Conservation (phyloP, 2,113 vertebrate species). For the Ptilonorhynchus violaceus region DNA sequence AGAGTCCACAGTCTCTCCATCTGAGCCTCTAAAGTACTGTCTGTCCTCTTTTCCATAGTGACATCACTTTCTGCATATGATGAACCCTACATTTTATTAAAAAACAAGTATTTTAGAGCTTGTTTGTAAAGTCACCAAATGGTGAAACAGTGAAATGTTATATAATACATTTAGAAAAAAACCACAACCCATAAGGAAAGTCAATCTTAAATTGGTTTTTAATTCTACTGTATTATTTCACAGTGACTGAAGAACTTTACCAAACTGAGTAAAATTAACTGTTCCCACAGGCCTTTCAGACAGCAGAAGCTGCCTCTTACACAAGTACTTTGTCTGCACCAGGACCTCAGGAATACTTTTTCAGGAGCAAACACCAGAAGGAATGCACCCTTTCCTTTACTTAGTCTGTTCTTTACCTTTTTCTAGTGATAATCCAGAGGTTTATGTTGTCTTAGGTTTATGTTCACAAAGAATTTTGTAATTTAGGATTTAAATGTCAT, state of each 20-base stretch:
- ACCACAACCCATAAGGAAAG: neutral
- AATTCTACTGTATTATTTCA: neutral
- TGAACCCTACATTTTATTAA: neutral
- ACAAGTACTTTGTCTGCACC: neutral
- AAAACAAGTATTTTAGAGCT: neutral
- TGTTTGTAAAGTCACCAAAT: neutral
- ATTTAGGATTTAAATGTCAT: neutral
- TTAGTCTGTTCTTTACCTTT: neutral
- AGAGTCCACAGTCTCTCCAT: neutral
- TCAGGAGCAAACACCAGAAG: neutral
- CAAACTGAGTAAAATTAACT: neutral
- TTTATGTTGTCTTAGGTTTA: neutral
- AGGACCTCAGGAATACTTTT: neutral
- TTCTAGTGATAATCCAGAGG: neutral
- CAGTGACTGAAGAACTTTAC: neutral
- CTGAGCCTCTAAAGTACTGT: neutral
- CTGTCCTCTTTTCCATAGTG: neutral
- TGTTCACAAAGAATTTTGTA: neutral
- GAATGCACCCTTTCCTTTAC: neutral
- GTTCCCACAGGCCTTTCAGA: neutral
- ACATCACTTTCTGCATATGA: neutral
- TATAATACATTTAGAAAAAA: neutral
- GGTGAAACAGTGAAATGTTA: neutral
- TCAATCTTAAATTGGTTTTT: neutral
- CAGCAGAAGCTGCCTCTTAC: neutral